These are phyloP conservation scores for Anastatus disparis DNA, from an alignment of 1,140 invertebrate genomes.

Conservation along the genomic window DNA sequence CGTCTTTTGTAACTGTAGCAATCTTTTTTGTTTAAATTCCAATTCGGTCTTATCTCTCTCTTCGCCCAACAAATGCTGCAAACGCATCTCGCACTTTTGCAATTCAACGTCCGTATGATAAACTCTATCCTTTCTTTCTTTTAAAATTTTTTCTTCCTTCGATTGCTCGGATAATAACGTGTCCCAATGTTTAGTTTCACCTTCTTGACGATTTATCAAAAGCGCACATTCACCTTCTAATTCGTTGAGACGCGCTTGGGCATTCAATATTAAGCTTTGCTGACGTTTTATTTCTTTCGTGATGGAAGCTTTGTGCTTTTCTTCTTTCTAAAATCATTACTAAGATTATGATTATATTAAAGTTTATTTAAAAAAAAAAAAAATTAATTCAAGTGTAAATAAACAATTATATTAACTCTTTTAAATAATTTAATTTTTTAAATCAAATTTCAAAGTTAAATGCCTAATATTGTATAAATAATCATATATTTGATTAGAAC, in stretches of 20 bases:
- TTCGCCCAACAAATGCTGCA: constrained; percentile 53
- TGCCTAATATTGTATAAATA: too few species aligned
- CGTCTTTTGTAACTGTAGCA: constrained; percentile 63
- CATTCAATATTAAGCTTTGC: constrained; percentile 49
- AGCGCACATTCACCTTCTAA: constrained; percentile 54
- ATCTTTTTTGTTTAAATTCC: constrained; percentile 58
- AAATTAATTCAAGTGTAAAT: too few species aligned
- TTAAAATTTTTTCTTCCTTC: constrained; percentile 55
- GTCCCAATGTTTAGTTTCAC: constrained; percentile 53
- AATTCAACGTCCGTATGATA: constrained; percentile 59
- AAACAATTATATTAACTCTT: too few species aligned
- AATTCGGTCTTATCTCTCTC: constrained; percentile 52
- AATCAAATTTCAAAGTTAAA: too few species aligned
- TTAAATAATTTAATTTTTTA: too few species aligned
- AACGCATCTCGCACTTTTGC: constrained; percentile 54
- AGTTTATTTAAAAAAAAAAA: too few species aligned
- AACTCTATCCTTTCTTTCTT: constrained; percentile 57
- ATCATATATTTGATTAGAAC: too few species aligned
- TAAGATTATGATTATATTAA: too few species aligned
- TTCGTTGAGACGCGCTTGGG: constrained; percentile 45
- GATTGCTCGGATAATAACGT: constrained; percentile 35
- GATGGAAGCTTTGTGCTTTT: constrained; percentile 52
- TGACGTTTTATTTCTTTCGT: constrained; percentile 50
- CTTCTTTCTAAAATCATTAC: constrained; percentile 53
- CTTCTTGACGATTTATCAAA: constrained; percentile 44